phyloP scores from a whole-genome alignment of 2,797 vertebrate genomes.

The Phoeniculus purpureus region DNA sequence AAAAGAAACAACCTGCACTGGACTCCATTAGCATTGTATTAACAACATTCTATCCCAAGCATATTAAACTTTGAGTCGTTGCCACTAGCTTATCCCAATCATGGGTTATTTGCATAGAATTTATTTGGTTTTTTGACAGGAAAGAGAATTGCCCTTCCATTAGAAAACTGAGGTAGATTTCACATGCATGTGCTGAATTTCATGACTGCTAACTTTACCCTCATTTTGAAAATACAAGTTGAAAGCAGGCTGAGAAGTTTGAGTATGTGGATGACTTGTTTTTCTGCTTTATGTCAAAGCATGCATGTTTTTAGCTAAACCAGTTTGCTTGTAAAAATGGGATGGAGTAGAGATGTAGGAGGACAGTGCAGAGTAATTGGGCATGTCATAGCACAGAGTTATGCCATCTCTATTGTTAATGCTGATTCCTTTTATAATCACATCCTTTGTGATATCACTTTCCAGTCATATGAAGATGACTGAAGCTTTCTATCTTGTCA shows the following conservation, averaged over 20 bases:
- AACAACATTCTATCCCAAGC: not conserved
- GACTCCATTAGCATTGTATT: not conserved
- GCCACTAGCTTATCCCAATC: not conserved
- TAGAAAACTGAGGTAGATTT: not conserved
- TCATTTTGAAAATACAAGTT: not conserved
- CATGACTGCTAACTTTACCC: not conserved
- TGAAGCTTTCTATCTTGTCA: not conserved
- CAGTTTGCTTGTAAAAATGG: not conserved
- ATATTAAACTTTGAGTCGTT: not conserved
- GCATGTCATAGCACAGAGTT: not conserved
- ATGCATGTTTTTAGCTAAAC: not conserved
- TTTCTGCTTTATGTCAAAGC: not conserved
- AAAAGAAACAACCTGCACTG: not conserved
- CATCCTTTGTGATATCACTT: not conserved
- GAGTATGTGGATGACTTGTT: not conserved
- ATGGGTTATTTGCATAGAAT: not conserved
- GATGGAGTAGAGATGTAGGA: not conserved
- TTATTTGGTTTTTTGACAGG: not conserved
- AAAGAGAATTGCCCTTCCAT: not conserved
- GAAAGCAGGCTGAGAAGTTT: not conserved
- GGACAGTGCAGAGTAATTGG: not conserved
- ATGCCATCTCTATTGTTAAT: not conserved
- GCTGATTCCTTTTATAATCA: not conserved
- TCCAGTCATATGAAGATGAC: not conserved
- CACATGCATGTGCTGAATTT: not conserved